These are phyloP conservation scores for Temnopleurus reevesii DNA, from an alignment of 53 echinoderm and acorn worm species.

Conservation along the genomic window DNA sequence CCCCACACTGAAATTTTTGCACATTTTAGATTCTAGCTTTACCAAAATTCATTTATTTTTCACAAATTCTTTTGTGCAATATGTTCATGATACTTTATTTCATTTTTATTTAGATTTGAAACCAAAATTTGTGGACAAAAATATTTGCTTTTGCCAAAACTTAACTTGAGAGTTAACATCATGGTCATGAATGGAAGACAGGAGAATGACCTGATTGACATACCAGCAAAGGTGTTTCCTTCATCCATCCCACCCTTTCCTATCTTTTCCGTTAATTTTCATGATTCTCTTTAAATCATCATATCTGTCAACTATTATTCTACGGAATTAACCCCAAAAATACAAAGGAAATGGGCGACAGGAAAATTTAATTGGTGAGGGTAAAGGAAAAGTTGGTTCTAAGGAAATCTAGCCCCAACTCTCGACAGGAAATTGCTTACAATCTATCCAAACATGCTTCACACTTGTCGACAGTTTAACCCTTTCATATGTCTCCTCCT, in stretches of 20 bases:
- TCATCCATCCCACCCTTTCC: neutral
- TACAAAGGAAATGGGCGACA: conserved; percentile 24
- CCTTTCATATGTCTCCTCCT: neutral
- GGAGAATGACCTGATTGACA: too few relatives aligned
- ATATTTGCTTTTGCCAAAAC: too few relatives aligned
- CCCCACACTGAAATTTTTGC: too few relatives aligned
- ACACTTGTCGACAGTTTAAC: neutral
- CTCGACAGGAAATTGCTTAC: conserved; percentile 2
- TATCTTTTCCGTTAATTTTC: neutral
- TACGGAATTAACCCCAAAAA: conserved; percentile 11
- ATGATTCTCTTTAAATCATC: neutral
- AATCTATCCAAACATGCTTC: conserved; percentile 5
- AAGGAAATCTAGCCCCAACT: conserved; percentile 33
- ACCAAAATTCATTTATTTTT: too few relatives aligned
- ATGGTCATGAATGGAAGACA: too few relatives aligned
- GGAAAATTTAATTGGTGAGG: neutral
- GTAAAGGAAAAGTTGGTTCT: neutral
- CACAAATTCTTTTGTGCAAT: too few relatives aligned
- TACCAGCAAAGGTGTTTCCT: too few relatives aligned
- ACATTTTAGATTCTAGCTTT: too few relatives aligned
- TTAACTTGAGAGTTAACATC: too few relatives aligned
- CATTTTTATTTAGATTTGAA: too few relatives aligned
- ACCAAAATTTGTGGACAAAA: too few relatives aligned
- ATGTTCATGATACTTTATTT: too few relatives aligned
- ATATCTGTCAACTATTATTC: neutral